Conservation (phyloP, 2,888 invertebrate species). For the Margaritifera margaritifera region DNA sequence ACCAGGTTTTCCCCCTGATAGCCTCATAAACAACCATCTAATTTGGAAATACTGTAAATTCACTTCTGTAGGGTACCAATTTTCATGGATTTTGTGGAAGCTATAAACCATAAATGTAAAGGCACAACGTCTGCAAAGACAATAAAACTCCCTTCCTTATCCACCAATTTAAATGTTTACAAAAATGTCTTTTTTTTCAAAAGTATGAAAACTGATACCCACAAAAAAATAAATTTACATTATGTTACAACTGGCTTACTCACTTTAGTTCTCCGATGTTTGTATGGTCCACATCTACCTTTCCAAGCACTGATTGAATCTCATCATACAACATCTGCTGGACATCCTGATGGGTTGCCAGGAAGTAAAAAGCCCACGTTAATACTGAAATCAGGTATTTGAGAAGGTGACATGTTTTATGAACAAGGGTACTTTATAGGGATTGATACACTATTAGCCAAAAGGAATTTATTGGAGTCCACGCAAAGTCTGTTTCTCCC, state of each 20-base stretch:
- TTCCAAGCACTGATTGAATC: slow-evolving; percentile 52
- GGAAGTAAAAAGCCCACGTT: slow-evolving; percentile 71
- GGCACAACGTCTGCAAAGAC: too few relatives aligned
- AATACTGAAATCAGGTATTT: slow-evolving; percentile 60
- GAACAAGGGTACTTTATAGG: neutral
- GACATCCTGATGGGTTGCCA: slow-evolving; percentile 67
- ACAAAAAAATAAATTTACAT: neutral
- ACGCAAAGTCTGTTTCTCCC: neutral
- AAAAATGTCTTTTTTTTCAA: neutral
- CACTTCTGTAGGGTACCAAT: too few relatives aligned
- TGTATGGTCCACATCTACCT: slow-evolving; percentile 43
- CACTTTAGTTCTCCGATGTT: slow-evolving; percentile 51
- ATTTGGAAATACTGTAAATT: too few relatives aligned
- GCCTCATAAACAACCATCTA: too few relatives aligned
- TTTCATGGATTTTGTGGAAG: too few relatives aligned
- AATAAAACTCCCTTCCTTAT: too few relatives aligned
- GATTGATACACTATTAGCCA: neutral
- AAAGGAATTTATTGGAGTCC: neutral
- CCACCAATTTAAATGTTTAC: too few relatives aligned
- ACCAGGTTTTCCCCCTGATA: too few relatives aligned
- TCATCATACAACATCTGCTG: slow-evolving; percentile 68
- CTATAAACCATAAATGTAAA: too few relatives aligned
- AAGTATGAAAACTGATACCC: neutral
- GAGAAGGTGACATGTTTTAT: neutral
- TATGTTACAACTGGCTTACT: slow-evolving; percentile 7